Base-by-base conservation (phyloP, 2,888 invertebrate species). In the Agrochola lychnidis region DNA sequence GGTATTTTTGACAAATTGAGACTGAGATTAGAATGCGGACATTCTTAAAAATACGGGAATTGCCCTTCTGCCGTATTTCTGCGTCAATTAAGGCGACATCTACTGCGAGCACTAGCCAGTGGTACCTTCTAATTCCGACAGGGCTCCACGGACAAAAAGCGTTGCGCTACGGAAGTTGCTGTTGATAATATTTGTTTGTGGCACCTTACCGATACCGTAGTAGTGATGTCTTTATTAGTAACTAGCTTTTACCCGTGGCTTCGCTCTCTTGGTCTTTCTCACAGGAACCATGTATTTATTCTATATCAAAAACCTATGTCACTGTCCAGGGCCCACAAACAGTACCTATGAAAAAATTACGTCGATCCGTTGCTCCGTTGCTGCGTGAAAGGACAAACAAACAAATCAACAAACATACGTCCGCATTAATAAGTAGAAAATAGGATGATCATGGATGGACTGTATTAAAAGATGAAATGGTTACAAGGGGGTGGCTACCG, bases 261-360 rank as follows among this genome's bases (percentile, higher is more conserved):
- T 61, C 25, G 25, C 45, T 79, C 45, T 48, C 51, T 62, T 80
- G 42, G 25, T 72, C 45, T 45, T 62, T 79, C 25, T 72, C 45
- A 45, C 61, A 71, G 61, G 68, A 48, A 78, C 48, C n/a, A 19
- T 57, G 40, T 16, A 45, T 62, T 25, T 79, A 71, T 53, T 40
- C 51, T 61, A 80, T 30, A 80, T 80, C 79, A 80, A 77, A 79
- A 77, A 61, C 71, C 36, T 70, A 69, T 79, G 45, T n/a, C 72
- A 36, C 51, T 25, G 22, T 45, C 72, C 16, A n/a, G n/a, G 36
- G 45, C 45, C 6, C 72, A 22, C 16, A 25, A 79, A 76, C 59
- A 14, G 22, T n/a, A 25, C 48, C 40, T 77, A 80, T 30, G 40
- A 30, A 30, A 69, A 40, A 73, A 73, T 78, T 73, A 78, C n/a